Evolutionary conservation across 2,888 invertebrate genomes (phyloP).

Genomic region (Metellina segmentata): DNA sequence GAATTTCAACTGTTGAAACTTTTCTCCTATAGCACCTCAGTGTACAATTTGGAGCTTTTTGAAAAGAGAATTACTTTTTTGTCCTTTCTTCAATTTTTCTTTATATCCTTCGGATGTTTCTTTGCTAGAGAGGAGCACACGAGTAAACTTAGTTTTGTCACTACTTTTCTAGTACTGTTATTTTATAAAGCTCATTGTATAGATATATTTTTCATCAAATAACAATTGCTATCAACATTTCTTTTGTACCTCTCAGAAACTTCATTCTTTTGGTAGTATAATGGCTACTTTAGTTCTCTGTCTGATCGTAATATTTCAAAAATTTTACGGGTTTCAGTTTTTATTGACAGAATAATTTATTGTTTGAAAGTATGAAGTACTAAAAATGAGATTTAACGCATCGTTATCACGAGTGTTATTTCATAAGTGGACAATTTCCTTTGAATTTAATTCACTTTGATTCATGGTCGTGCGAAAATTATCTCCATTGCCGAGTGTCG

Average conservation of each 20-base stretch:
- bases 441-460: not conserved
- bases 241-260: not conserved
- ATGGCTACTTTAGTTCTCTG: not conserved
- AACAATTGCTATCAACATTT: not conserved
- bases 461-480: not conserved
- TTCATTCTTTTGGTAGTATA: not conserved
- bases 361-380: not conserved
- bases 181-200: not conserved
- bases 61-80: slow-evolving; percentile 18
- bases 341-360: not conserved
- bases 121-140: not conserved
- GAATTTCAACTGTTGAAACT: slow-evolving; percentile 56
- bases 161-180: not conserved
- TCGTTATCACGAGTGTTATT: not conserved
- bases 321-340: not conserved
- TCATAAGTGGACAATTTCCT: not conserved
- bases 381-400: not conserved
- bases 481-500: no score
- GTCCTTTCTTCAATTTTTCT: slow-evolving; percentile 9
- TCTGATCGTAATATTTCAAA: not conserved
- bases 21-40: slow-evolving; percentile 46
- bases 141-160: slow-evolving; percentile 7
- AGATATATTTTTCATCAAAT: slow-evolving; percentile 1
- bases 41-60: slow-evolving; percentile 39
- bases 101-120: not conserved